Evolutionary conservation across 2,113 vertebrate genomes (phyloP).

Genomic region (Pomatostomus ruficeps): DNA sequence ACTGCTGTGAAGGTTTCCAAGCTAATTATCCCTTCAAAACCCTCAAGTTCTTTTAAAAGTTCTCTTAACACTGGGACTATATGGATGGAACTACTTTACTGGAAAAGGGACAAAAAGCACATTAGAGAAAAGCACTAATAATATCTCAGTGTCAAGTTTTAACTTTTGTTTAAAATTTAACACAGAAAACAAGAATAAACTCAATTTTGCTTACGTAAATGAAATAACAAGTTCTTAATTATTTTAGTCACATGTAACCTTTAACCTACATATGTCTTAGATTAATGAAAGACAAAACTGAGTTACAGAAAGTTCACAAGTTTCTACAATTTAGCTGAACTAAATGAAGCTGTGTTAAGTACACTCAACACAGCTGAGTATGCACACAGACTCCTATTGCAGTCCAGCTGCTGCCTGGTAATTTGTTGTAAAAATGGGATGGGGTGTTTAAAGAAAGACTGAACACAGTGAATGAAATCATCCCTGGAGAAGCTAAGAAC

Average conservation of each 20-base stretch:
- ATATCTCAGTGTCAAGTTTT: background rate
- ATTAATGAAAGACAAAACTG: background rate
- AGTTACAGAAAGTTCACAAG: background rate
- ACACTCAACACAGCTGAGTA: background rate
- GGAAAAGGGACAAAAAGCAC: background rate
- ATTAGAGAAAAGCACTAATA: background rate
- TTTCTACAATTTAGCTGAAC: background rate
- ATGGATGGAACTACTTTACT: background rate
- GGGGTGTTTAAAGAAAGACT: background rate
- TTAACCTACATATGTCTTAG: background rate
- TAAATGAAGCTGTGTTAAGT: background rate
- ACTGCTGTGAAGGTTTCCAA: background rate
- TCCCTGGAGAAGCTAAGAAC: background rate
- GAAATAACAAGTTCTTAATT: background rate
- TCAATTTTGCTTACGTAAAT: background rate
- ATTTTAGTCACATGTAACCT: background rate
- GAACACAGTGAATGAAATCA: background rate
- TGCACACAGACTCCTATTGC: background rate
- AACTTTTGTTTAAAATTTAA: background rate
- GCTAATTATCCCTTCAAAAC: background rate
- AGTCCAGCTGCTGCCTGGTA: background rate
- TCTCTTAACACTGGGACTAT: background rate
- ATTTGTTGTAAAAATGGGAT: background rate
- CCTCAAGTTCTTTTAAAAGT: background rate
- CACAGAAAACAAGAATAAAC: background rate